phyloP scores from a whole-genome alignment of 1,140 invertebrate species.

The Drosophila simulans region DNA sequence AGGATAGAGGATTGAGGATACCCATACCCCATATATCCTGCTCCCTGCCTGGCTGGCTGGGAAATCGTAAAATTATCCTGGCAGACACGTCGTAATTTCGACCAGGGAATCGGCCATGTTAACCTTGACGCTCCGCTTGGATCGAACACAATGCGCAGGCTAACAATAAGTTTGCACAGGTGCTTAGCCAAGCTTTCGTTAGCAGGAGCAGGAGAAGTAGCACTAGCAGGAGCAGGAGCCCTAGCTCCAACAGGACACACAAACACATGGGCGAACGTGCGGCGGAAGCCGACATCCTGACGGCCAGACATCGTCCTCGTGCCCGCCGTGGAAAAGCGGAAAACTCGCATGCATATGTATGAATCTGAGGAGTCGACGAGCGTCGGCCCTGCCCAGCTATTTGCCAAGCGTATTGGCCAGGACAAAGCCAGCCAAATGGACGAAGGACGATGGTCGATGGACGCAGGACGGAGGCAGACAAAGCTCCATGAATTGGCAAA shows the following conservation, averaged over 20 bases:
- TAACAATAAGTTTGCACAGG: constrained; percentile 82
- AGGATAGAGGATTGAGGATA: neutral
- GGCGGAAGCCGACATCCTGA: constrained; percentile 65
- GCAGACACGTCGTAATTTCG: constrained; percentile 83
- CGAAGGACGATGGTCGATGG: constrained; percentile 8
- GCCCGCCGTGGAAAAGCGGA: constrained; percentile 71
- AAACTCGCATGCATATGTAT: constrained; percentile 76
- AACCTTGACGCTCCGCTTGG: constrained; percentile 72
- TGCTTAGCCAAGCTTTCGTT: constrained; percentile 78
- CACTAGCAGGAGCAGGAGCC: neutral
- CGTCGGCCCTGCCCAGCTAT: constrained; percentile 65
- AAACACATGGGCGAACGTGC: constrained; percentile 35
- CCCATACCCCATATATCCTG: neutral
- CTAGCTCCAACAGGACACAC: constrained; percentile 2
- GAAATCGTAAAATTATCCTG: constrained; percentile 85
- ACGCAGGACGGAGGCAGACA: constrained; percentile 25
- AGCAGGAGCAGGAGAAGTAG: constrained; percentile 19
- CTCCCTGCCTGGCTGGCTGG: constrained; percentile 50
- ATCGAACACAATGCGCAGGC: constrained; percentile 76
- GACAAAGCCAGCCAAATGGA: constrained; percentile 34
- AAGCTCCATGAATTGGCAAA: constrained; percentile 76
- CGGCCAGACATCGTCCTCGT: constrained; percentile 38
- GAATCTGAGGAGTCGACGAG: constrained; percentile 36
- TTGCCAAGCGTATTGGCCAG: constrained; percentile 79
- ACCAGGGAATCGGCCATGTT: constrained; percentile 42